A percentile compares a stretch with the other conserved stretches of the same genome.
Evolutionary conservation across 2,888 invertebrate species (phyloP).

Genomic region (Marronus borbonicus): DNA sequence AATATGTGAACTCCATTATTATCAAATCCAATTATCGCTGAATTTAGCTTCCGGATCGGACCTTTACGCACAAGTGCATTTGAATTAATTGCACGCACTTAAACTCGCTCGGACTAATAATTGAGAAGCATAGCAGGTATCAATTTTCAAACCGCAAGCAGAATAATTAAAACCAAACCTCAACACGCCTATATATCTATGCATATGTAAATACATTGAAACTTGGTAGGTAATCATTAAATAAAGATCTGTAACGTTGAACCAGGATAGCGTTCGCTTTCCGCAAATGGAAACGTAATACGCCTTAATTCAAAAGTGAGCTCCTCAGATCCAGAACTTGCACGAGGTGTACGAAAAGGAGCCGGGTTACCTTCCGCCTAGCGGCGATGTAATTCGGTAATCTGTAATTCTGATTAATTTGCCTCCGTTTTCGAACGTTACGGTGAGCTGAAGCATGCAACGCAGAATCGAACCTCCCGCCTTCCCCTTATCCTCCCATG

Average conservation of each 20-base stretch:
- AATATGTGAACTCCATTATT: too few species aligned
- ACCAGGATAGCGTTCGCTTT: background rate
- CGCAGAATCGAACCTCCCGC: too few species aligned
- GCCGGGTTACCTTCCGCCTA: background rate
- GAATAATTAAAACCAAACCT: constrained; percentile 4
- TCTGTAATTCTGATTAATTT: constrained; percentile 61
- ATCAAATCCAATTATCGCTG: too few species aligned
- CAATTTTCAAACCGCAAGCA: constrained; percentile 12
- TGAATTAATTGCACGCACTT: too few species aligned
- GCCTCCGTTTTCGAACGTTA: constrained; percentile 55
- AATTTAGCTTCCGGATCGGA: too few species aligned
- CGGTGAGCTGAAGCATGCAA: constrained; percentile 6
- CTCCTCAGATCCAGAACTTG: too few species aligned
- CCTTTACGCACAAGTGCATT: too few species aligned
- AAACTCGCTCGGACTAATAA: too few species aligned
- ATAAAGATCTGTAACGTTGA: constrained; percentile 6
- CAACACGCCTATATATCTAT: background rate
- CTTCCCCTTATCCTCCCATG: constrained; percentile 51
- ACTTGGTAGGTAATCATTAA: constrained; percentile 17
- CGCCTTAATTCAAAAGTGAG: background rate
- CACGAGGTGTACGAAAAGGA: too few species aligned
- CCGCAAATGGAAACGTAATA: background rate
- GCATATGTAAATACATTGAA: background rate
- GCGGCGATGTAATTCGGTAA: constrained; percentile 48
- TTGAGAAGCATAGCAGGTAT: background rate